phyloP scores from a whole-genome alignment of 2,113 vertebrate genomes.

The Ascaphus truei region DNA sequence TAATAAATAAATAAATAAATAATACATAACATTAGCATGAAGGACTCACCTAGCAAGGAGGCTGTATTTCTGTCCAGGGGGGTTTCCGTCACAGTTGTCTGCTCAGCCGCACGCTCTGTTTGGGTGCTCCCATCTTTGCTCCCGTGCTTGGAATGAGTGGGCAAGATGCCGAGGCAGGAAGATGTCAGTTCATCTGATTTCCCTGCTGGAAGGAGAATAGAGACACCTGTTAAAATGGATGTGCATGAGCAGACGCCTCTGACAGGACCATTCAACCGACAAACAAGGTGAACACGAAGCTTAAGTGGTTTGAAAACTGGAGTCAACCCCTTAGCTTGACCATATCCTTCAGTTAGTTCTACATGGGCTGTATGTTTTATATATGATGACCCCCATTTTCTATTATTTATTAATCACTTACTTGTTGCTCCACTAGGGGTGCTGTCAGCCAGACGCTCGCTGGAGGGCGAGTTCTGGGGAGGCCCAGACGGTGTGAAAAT shows the following conservation, averaged over 20 bases:
- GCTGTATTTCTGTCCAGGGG: slow-evolving; percentile 27
- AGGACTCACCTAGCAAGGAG: slow-evolving; percentile 49
- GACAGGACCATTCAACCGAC: too few species aligned
- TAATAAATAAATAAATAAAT: too few species aligned
- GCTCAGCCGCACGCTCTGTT: slow-evolving; percentile 53
- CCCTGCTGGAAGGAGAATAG: slow-evolving; percentile 48
- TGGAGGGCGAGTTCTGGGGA: slow-evolving; percentile 26
- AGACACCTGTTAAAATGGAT: slow-evolving; percentile 13
- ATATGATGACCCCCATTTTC: too few species aligned
- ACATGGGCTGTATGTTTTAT: too few species aligned
- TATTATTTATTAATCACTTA: slow-evolving; percentile 40
- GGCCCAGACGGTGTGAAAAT: slow-evolving; percentile 47
- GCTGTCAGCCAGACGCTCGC: slow-evolving; percentile 24
- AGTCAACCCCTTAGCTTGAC: too few species aligned
- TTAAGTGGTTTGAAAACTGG: too few species aligned
- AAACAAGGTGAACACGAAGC: too few species aligned
- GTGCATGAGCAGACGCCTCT: slow-evolving; percentile 48
- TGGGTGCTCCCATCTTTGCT: slow-evolving; percentile 83
- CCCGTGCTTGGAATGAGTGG: slow-evolving; percentile 53
- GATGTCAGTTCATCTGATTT: slow-evolving; percentile 55
- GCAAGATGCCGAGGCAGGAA: slow-evolving; percentile 13
- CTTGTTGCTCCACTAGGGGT: slow-evolving; percentile 45
- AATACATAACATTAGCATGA: too few species aligned
- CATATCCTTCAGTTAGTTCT: too few species aligned
- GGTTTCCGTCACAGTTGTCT: slow-evolving; percentile 3